Conservation (phyloP, 2,113 vertebrate species). For the Podarcis cretensis region DNA sequence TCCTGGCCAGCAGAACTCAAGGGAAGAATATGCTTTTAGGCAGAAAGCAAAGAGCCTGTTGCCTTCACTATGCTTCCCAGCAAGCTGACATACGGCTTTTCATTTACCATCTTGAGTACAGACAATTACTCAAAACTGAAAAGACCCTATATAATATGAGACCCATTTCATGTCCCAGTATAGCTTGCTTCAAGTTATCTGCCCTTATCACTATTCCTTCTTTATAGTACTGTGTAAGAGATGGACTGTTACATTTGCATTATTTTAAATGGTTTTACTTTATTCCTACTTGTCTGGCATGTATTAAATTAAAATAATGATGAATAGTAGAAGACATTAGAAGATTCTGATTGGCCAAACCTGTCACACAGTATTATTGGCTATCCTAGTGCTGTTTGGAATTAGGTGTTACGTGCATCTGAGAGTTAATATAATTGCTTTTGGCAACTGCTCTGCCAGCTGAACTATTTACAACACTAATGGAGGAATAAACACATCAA, state of each 20-base stretch:
- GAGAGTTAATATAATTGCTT: constrained; percentile 6
- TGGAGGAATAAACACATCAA: constrained; percentile 24
- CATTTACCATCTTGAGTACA: not conserved
- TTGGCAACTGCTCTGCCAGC: constrained; percentile 4
- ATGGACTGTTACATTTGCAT: rapidly evolving
- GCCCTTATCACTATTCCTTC: not conserved
- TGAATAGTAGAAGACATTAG: not conserved
- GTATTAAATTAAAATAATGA: not conserved
- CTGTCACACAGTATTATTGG: not conserved
- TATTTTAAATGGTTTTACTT: not conserved
- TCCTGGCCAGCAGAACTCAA: not conserved
- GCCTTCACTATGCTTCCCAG: not conserved
- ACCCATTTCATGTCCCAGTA: not conserved
- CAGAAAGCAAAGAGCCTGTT: not conserved
- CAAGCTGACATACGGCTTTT: not conserved
- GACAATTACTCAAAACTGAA: not conserved
- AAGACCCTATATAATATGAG: not conserved
- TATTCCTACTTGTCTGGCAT: not conserved
- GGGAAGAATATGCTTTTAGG: not conserved
- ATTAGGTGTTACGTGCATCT: not conserved
- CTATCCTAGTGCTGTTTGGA: not conserved
- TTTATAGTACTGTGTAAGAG: not conserved
- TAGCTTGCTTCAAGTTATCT: not conserved
- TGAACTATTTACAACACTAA: constrained; percentile 31
- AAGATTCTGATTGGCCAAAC: not conserved